phyloP scores from a whole-genome alignment of 2,113 vertebrate genomes.

The Myodes glareolus region DNA sequence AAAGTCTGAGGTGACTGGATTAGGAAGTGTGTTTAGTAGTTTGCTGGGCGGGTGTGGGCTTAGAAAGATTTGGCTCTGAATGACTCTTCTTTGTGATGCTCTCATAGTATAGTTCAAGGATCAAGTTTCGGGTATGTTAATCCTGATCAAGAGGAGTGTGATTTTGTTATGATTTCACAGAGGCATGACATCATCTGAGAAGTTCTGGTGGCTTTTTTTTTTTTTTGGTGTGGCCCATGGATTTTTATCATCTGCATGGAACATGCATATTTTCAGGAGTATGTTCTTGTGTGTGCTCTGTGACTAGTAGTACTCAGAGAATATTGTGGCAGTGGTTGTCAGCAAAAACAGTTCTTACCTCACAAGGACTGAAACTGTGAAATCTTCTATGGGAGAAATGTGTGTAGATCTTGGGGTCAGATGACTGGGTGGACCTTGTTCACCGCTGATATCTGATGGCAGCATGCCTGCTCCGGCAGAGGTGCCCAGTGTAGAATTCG shows the following conservation, averaged over 20 bases:
- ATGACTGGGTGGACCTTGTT: neutral
- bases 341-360: slow-evolving; percentile 32
- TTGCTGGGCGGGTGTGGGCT: neutral
- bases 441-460: neutral
- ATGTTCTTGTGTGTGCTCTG: neutral
- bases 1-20: neutral
- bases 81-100: neutral
- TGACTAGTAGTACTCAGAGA: neutral
- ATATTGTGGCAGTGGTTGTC: neutral
- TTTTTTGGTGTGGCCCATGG: neutral
- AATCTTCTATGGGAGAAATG: neutral
- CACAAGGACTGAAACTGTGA: neutral
- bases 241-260: neutral
- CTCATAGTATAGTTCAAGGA: neutral
- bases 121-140: neutral
- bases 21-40: neutral
- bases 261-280: neutral
- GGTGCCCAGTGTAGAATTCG: too few relatives aligned
- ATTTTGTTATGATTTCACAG: neutral
- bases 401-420: neutral
- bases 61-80: neutral
- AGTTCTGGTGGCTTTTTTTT: neutral
- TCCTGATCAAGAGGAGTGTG: neutral
- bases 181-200: neutral
- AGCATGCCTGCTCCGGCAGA: neutral